These are phyloP conservation scores for Sclerurus mexicanus DNA, from an alignment of 2,113 vertebrate genomes.

Conservation along the genomic window DNA sequence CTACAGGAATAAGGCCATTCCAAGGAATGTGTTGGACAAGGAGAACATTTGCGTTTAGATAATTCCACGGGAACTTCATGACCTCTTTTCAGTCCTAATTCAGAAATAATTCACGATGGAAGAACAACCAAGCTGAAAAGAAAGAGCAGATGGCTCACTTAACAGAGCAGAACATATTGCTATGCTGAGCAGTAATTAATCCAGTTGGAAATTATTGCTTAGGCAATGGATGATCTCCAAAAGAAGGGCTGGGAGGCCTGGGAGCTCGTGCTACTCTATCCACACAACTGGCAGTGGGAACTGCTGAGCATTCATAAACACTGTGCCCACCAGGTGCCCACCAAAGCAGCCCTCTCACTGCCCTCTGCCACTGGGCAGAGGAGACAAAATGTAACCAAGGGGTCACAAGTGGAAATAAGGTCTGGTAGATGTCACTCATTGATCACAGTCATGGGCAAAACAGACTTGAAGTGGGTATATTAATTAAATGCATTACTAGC, in stretches of 20 bases:
- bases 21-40: not conserved
- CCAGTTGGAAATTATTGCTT: not conserved
- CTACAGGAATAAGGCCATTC: not conserved
- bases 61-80: not conserved
- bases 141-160: slow-evolving; percentile 7
- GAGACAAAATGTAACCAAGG: not conserved
- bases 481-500: not conserved
- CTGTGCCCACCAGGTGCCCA: not conserved
- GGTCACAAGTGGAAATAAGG: not conserved
- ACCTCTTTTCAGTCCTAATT: not conserved
- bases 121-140: not conserved
- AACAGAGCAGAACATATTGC: not conserved
- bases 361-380: not conserved
- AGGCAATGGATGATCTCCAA: not conserved
- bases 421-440: not conserved
- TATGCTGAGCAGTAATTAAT: slow-evolving; percentile 13
- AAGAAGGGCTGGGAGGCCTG: not conserved
- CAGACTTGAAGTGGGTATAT: not conserved
- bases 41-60: too few species aligned
- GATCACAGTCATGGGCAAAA: not conserved
- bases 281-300: not conserved
- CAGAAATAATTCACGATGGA: not conserved
- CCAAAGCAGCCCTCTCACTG: not conserved
- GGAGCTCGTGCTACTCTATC: not conserved
- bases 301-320: not conserved